Conservation (phyloP, 2,113 vertebrate genomes). For the Sphyrna mokarran region DNA sequence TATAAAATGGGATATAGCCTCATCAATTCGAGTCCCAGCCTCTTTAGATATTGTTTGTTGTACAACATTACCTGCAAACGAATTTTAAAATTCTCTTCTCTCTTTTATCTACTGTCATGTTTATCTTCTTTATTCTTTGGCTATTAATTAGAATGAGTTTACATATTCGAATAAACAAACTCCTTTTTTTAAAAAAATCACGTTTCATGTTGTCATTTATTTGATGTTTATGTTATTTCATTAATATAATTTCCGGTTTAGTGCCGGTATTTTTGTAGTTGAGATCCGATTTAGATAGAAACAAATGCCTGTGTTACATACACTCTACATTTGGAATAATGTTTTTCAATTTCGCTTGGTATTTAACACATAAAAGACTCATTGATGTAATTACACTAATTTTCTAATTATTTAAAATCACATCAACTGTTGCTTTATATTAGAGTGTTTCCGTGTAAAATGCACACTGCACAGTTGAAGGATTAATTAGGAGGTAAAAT, state of each 20-base stretch:
- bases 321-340: neutral
- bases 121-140: neutral
- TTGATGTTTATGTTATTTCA: neutral
- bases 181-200: neutral
- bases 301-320: neutral
- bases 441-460: neutral
- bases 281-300: slow-evolving; percentile 9
- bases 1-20: neutral
- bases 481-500: neutral
- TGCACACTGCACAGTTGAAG: slow-evolving; percentile 14
- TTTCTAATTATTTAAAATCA: slow-evolving; percentile 26
- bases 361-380: slow-evolving; percentile 5
- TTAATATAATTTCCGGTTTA: neutral
- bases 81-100: neutral
- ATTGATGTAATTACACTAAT: slow-evolving; percentile 14
- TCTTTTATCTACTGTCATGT: neutral
- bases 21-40: neutral
- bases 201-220: neutral
- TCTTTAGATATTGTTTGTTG: neutral
- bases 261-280: neutral
- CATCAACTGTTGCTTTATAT: slow-evolving; percentile 10
- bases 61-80: neutral
- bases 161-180: neutral
- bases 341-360: slow-evolving; percentile 5
- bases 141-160: neutral